Evolutionary conservation across 2,113 vertebrate genomes (phyloP).

Genomic region (Albula glossodonta): DNA sequence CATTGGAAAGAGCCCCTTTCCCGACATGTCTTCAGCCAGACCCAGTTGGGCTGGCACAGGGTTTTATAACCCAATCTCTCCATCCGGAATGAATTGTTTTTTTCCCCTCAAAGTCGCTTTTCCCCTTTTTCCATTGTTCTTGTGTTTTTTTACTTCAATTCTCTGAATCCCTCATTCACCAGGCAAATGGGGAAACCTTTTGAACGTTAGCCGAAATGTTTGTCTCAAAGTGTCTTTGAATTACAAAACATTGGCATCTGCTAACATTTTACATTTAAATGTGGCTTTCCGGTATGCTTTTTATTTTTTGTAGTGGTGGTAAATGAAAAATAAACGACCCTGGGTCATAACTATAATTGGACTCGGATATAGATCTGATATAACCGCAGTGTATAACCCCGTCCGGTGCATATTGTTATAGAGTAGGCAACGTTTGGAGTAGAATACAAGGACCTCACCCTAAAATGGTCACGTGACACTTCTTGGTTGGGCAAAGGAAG

Average conservation of each 20-base stretch:
- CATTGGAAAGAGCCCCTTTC: background rate
- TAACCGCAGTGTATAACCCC: background rate
- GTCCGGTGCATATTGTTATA: background rate
- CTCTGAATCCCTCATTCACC: background rate
- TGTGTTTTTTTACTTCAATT: background rate
- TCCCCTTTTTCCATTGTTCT: background rate
- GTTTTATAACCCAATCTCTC: background rate
- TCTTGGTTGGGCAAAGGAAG: background rate
- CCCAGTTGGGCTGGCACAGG: background rate
- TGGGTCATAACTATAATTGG: background rate
- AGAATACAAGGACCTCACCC: background rate
- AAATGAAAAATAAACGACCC: background rate
- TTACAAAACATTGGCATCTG: background rate
- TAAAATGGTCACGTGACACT: background rate
- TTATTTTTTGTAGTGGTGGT: background rate
- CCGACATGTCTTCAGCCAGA: background rate
- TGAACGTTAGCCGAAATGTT: background rate
- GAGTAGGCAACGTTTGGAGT: background rate
- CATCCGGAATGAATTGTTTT: background rate
- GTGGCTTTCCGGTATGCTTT: background rate
- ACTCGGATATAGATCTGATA: background rate
- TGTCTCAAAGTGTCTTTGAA: background rate
- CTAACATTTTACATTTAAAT: background rate
- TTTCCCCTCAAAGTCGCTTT: background rate
- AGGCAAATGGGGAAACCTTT: background rate